Conservation (phyloP, 2,888 invertebrate species). For the Aspidiotus destructor region DNA sequence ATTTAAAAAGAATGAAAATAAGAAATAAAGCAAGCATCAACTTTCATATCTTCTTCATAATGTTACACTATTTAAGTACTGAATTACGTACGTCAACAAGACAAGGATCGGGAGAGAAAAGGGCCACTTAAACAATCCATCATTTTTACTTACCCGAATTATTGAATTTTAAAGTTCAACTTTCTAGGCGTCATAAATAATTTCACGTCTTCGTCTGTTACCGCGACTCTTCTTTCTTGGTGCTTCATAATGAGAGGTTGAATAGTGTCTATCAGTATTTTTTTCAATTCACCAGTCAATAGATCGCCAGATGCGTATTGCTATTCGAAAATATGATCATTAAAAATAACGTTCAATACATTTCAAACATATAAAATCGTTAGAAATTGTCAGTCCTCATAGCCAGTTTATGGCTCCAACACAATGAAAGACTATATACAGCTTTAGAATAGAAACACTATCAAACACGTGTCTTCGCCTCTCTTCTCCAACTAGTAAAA, state of each 20-base stretch:
- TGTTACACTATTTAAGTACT: no score
- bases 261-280: slow-evolving; percentile 69
- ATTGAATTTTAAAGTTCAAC: slow-evolving; percentile 47
- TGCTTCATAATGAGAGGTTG: slow-evolving; percentile 71
- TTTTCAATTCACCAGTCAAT: slow-evolving; percentile 90
- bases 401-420: no score
- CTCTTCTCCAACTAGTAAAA: neutral
- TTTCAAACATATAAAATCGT: no score
- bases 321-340: slow-evolving; percentile 42
- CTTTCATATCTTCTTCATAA: no score
- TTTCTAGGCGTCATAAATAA: slow-evolving; percentile 77
- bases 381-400: neutral
- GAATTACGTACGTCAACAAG: no score
- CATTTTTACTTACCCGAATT: neutral
- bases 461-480: no score
- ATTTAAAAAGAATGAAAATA: no score
- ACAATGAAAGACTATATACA: neutral
- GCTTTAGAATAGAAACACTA: no score
- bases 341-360: neutral
- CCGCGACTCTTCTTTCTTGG: slow-evolving; percentile 63
- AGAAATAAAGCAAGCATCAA: no score
- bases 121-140: no score
- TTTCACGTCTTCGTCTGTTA: slow-evolving; percentile 77
- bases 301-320: slow-evolving; percentile 78
- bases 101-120: no score